These are phyloP conservation scores for Epistrophe grossulariae DNA, from an alignment of 2,888 invertebrate species.

Conservation along the genomic window DNA sequence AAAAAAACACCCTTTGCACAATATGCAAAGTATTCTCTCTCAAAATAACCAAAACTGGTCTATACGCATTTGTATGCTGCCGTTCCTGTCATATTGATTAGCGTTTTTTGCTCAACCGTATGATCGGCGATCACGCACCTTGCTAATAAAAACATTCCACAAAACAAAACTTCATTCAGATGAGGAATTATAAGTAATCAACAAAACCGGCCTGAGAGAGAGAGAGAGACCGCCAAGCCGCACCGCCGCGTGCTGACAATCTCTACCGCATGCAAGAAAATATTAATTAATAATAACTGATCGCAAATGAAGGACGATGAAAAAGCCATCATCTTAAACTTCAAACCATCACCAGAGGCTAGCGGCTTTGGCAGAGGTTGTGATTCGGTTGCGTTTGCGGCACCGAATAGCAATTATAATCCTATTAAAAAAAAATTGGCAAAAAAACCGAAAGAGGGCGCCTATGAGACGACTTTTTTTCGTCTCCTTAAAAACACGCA, in stretches of 20 bases:
- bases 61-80: not conserved
- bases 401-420: conserved; percentile 66
- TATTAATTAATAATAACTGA: conserved; percentile 74
- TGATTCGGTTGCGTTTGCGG: not conserved
- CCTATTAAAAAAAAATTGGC: conserved; percentile 65
- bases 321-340: conserved; percentile 58
- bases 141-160: conserved; percentile 24
- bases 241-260: conserved; percentile 42
- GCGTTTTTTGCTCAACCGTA: conserved; percentile 31
- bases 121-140: conserved; percentile 37
- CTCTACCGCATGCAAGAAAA: conserved; percentile 44
- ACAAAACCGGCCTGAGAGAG: not conserved
- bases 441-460: conserved; percentile 62
- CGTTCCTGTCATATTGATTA: conserved; percentile 43
- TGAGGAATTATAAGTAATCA: not conserved
- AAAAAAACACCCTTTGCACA: conserved; percentile 11
- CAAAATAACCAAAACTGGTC: conserved; percentile 27
- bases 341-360: conserved; percentile 37
- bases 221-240: too few species aligned
- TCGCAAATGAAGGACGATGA: conserved; percentile 65
- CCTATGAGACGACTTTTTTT: conserved; percentile 54
- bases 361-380: not conserved
- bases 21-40: conserved; percentile 9
- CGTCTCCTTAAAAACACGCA: conserved; percentile 61
- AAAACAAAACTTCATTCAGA: not conserved